Base-by-base conservation (phyloP, 2,797 vertebrate genomes). In the Poeciliopsis gracilis region DNA sequence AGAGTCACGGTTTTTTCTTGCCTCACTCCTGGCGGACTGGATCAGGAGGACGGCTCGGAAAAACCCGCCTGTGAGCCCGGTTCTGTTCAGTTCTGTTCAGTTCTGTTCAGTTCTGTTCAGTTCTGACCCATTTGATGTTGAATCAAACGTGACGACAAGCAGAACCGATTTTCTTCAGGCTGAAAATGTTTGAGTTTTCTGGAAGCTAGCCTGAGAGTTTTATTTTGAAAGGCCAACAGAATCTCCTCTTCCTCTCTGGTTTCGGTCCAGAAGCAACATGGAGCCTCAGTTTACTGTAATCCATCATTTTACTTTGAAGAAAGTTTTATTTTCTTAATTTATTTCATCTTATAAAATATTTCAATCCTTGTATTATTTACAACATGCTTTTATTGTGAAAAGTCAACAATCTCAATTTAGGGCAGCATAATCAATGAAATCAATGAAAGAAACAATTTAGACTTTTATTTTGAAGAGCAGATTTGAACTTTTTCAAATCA, bases 1-100 rank as follows among this genome's bases (percentile, higher is more conserved):
- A 57, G 72, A 73, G 72, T 73, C 72, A 73, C 23, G 9, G 36
- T 41, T 73, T 55, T 57, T 55, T 10, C 72, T 53, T 41, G 36
- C 72, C 49, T 55, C 47, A n/a, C 51, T 57, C 36, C 36, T 57
- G 72, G 51, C 23, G 41, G 51, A 41, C 46, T 13, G 72, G 72
- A 53, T 49, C 49, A 55, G 47, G 30, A 73, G 30, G 30, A 38
- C 15, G 16, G 45, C 28, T 49, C 25, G 72, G 72, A 73, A 57
- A 41, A 73, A 16, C 28, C 51, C 13, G 51, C 41, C 16, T 18
- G 46, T 57, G 12, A 20, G 36, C 5, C 72, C 36, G 3, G 33
- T 55, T 73, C 36, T 15, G 49, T 20, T 46, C 1, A 10, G 43
- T n/a, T n/a, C n/a, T n/a, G n/a, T n/a, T n/a, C n/a, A n/a, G 33